A percentile compares a stretch with the other conserved stretches of the same genome.
Conservation (phyloP, 2,113 vertebrate genomes). For the Lophura nycthemera region DNA sequence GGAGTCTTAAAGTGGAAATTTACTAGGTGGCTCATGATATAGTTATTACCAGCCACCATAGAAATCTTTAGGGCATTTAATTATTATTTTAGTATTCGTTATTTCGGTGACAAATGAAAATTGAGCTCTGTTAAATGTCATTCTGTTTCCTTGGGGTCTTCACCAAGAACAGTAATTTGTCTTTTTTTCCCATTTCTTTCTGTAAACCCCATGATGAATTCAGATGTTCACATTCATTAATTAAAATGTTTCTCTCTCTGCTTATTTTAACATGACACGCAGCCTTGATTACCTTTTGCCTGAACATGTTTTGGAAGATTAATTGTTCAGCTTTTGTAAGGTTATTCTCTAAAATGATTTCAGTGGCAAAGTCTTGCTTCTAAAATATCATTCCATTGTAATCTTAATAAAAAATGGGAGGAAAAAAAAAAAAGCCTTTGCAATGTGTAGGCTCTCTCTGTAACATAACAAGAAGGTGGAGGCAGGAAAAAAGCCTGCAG, state of each 20-base stretch:
- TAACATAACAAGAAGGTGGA: not conserved
- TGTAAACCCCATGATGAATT: not conserved
- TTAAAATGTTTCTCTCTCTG: conserved; percentile 33
- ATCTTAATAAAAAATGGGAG: not conserved
- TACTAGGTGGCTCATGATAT: not conserved
- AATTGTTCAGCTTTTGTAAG: not conserved
- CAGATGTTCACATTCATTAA: conserved; percentile 34
- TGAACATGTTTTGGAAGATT: not conserved
- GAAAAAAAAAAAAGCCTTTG: not conserved
- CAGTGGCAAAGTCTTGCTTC: not conserved
- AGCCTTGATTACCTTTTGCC: conserved; percentile 23
- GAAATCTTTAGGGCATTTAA: conserved; percentile 18
- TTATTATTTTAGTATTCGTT: conserved; percentile 45
- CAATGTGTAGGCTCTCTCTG: not conserved
- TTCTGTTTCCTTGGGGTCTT: conserved; percentile 34
- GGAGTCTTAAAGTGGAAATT: not conserved
- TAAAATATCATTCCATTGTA: not conserved
- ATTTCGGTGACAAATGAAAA: conserved; percentile 45
- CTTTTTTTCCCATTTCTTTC: not conserved
- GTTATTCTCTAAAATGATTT: conserved; percentile 9
- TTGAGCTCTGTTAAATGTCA: conserved; percentile 36
- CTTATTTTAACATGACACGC: conserved; percentile 42
- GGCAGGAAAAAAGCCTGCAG: not conserved
- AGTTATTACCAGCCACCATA: not conserved
- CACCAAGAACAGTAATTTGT: conserved; percentile 6